These are phyloP conservation scores for Spea multiplicata DNA, from an alignment of 2,113 vertebrate genomes.

Conservation along the genomic window DNA sequence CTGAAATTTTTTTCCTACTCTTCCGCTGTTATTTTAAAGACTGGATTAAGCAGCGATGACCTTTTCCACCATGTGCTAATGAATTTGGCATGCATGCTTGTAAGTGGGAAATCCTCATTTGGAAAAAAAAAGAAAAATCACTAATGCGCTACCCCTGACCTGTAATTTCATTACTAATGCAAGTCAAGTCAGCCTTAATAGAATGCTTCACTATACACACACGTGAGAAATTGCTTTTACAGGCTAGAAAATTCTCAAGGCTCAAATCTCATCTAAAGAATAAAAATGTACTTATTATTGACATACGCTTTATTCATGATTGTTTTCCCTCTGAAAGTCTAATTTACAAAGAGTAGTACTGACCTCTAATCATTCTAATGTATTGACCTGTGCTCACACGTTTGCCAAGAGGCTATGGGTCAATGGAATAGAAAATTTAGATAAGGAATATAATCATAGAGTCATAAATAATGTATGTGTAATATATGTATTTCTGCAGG, in stretches of 20 bases:
- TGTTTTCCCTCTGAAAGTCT: background rate
- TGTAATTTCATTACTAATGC: conserved; percentile 26
- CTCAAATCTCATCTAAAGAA: background rate
- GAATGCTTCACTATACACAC: background rate
- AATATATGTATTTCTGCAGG: no score
- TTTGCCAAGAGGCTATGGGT: no score
- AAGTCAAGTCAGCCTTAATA: background rate
- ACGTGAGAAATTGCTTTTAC: background rate
- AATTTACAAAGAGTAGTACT: no score
- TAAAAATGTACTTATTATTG: background rate
- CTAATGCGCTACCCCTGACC: conserved; percentile 4
- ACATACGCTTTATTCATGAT: background rate
- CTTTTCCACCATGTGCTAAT: conserved; percentile 16
- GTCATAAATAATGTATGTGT: no score
- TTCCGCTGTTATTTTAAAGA: conserved; percentile 24
- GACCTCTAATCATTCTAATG: no score
- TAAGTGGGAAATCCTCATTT: conserved; percentile 17
- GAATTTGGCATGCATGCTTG: conserved; percentile 20
- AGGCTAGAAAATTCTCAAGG: background rate
- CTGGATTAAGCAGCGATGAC: conserved; percentile 25
- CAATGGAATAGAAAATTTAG: no score
- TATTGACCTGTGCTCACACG: no score
- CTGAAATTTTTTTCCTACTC: background rate
- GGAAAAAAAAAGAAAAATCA: conserved; percentile 1
- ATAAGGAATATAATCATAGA: no score